Evolutionary conservation across 2,797 vertebrate species (phyloP), one percentile per base, ranked within the genome.

Genomic region (Brotogeris chrysoptera): DNA sequence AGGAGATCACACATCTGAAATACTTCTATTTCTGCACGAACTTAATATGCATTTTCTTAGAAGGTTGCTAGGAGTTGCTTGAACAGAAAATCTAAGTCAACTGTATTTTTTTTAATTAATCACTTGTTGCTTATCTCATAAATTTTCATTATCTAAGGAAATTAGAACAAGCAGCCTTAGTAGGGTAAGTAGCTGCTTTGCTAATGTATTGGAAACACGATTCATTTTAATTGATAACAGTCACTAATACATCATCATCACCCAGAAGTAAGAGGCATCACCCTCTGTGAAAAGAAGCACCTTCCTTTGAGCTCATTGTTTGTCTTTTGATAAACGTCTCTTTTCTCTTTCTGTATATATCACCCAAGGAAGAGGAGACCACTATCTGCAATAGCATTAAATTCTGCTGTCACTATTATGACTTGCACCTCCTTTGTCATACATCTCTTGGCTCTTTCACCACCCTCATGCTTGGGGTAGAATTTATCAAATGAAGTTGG

Each of bases 401-500:
- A n/a, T 74, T 82, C 80, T 34, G 30, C 43, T 92, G 60, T 57
- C 60, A 61, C 44, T 66, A 52, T 60, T 27, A 43, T 38, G 74
- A 8, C 78, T 87, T 43, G 44, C 79, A 61, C 30, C 86, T 91
- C 90, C 87, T 92, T 64, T 12, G 19, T 70, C 68, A 79, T 46
- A 28, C 55, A 50, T 85, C 61, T 88, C 55, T 91, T 64, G 72
- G 73, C 74, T 88, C 74, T 65, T 85, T 72, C 74, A 55, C 53
- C 57, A 52, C 68, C 55, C 79, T 46, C 63, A 44, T 60, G 70
- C 88, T 78, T 61, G 47, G 46, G 79, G 63, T 6, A 32, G 20
- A 59, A 91, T 96, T 92, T 93, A 90, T 95, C 91, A 96, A 93
- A 88, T 80, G 60, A 57, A 87, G 55, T 1, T 93, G 70, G 70